Evolutionary conservation across 1,140 invertebrate species (phyloP).

Genomic region (Zaprionus gabonicus): DNA sequence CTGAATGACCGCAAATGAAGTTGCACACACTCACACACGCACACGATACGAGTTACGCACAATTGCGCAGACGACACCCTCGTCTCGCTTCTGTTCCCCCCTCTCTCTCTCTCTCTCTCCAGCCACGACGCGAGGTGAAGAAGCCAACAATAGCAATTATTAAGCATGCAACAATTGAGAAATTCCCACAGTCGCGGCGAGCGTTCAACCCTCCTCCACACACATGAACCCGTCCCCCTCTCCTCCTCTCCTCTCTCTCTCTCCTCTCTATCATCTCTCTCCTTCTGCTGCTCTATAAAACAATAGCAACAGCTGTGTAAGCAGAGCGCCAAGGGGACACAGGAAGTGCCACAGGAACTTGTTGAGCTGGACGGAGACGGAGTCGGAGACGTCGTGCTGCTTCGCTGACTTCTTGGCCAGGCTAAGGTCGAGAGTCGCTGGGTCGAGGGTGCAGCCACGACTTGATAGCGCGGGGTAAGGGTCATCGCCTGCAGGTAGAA

Average conservation of each 20-base stretch:
- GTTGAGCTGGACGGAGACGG: slow-evolving; percentile 65
- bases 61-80: slow-evolving; percentile 66
- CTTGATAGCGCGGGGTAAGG: not conserved
- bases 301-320: slow-evolving; percentile 74
- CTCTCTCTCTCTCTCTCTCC: not conserved
- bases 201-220: slow-evolving; percentile 56
- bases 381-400: slow-evolving; percentile 55
- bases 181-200: slow-evolving; percentile 71
- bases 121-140: slow-evolving; percentile 52
- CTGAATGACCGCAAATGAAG: slow-evolving; percentile 70
- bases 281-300: slow-evolving; percentile 11
- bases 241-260: not conserved
- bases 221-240: slow-evolving; percentile 25
- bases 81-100: not conserved
- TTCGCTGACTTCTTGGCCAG: slow-evolving; percentile 62
- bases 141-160: slow-evolving; percentile 83
- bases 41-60: slow-evolving; percentile 68
- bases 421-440: slow-evolving; percentile 15
- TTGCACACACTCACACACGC: slow-evolving; percentile 32
- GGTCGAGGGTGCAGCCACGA: slow-evolving; percentile 23
- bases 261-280: not conserved
- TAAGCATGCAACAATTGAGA: slow-evolving; percentile 81
- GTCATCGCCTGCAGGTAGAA: not conserved
- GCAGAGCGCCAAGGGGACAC: slow-evolving; percentile 17
- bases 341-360: slow-evolving; percentile 55